Evolutionary conservation across 1,140 invertebrate species (phyloP), one percentile per base, ranked within the genome.

Genomic region (Rhopalosiphum padi): DNA sequence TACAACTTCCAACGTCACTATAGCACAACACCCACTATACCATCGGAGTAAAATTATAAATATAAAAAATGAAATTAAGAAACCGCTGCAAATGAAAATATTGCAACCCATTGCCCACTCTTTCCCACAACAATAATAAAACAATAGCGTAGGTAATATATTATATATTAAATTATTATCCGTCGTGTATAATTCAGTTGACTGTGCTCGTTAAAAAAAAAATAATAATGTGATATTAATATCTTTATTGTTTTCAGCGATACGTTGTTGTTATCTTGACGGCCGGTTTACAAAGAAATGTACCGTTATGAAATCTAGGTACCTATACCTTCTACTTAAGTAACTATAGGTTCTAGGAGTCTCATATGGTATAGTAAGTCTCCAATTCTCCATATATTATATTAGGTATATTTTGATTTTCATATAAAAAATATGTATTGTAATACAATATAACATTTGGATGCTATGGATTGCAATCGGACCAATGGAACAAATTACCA

Each of bases 201-300:
- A 86, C 85, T n/a, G 23, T 86, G 43, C 30, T 87, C 86, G 86
- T 87, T n/a, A 87, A 87, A 87, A 86, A 87, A 86, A 83, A 87
- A 48, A 87, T 37, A 37, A 46, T 48, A 48, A 48, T 11, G 25
- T 9, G 30, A 21, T 48, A 48, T 48, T n/a, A 25, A 30, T 87
- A 87, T 48, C 86, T 87, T 87, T 48, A 87, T 87, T 48, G 86
- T 87, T 87, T 87, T 87, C 46, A 87, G 6, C 85, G 43, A 87
- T 87, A 87, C 43, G 43, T n/a, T 48, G 43, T n/a, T 87, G 11
- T 87, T 87, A 87, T 87, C 46, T 46, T 30, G n/a, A 87, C 43
- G 25, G 85, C 43, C 0, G 85, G 86, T 48, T 87, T 48, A 48
- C 6, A 87, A 46, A 48, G 6, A 87, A 87, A 87, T 35, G 5